phyloP scores from a whole-genome alignment of 1,140 invertebrate species.

The Dreissena rostriformis region DNA sequence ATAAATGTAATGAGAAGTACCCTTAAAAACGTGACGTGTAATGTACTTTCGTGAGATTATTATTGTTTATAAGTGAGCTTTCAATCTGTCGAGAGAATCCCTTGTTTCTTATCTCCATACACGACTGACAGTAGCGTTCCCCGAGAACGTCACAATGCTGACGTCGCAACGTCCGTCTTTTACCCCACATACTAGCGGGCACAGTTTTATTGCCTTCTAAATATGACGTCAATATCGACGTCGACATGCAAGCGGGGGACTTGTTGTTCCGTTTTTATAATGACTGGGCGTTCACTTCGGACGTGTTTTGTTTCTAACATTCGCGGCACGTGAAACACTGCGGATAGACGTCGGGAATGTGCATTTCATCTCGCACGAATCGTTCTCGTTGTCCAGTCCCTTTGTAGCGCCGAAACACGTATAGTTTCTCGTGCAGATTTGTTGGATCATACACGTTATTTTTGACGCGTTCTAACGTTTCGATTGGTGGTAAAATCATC shows the following conservation, averaged over 20 bases:
- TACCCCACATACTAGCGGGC: not conserved
- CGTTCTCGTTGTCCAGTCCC: conserved; percentile 24
- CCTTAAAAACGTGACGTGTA: conserved; percentile 9
- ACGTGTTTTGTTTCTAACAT: conserved; percentile 31
- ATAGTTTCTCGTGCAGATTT: conserved; percentile 43
- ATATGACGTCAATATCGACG: not conserved
- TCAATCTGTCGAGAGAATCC: conserved; percentile 38
- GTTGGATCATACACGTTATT: conserved; percentile 11
- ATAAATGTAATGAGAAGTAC: no score
- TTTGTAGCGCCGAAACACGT: conserved; percentile 9
- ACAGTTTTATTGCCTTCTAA: not conserved
- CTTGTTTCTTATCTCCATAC: conserved; percentile 43
- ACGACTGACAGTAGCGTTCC: conserved; percentile 43
- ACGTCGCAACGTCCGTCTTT: not conserved
- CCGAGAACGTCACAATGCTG: conserved; percentile 48
- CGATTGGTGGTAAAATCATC: conserved; percentile 26
- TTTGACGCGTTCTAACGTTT: conserved; percentile 25
- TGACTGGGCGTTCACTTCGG: conserved; percentile 24
- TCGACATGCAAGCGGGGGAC: not conserved
- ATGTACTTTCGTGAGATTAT: conserved; percentile 29
- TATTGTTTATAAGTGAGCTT: conserved; percentile 26
- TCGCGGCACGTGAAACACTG: conserved; percentile 50
- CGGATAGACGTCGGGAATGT: conserved; percentile 31
- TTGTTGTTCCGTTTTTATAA: not conserved
- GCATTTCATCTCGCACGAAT: conserved; percentile 34